phyloP scores from a whole-genome alignment of 2,797 vertebrate species.

The Neosilurus mollespiculum region DNA sequence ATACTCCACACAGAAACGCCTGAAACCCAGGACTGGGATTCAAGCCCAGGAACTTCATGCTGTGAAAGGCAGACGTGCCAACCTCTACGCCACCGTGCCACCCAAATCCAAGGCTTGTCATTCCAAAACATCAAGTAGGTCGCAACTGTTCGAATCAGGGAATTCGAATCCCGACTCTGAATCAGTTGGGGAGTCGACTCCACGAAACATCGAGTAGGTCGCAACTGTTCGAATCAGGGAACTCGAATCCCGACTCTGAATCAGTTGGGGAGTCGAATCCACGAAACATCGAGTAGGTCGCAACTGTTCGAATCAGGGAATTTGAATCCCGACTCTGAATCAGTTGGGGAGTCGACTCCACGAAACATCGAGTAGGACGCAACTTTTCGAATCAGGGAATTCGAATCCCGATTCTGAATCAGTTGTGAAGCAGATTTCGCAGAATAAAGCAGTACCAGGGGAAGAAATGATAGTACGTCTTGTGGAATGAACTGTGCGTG shows the following conservation, averaged over 20 bases:
- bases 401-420: not conserved
- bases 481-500: not conserved
- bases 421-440: not conserved
- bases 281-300: no score
- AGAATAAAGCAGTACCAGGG: not conserved
- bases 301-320: not conserved
- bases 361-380: no score
- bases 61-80: no score
- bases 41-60: no score
- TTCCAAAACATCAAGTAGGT: no score
- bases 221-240: not conserved
- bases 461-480: not conserved
- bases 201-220: no score
- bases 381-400: not conserved
- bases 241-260: not conserved
- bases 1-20: no score
- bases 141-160: not conserved
- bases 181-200: no score
- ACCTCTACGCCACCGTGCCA: no score
- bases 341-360: no score
- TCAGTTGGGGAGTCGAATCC: no score
- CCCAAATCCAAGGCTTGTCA: not conserved
- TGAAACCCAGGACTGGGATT: no score
- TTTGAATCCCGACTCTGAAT: slow-evolving; percentile 4
- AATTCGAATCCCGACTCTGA: not conserved